A percentile compares a stretch with the other conserved stretches of the same genome.
Evolutionary conservation across 2,888 invertebrate species (phyloP).

Genomic region (Arenicola marina): DNA sequence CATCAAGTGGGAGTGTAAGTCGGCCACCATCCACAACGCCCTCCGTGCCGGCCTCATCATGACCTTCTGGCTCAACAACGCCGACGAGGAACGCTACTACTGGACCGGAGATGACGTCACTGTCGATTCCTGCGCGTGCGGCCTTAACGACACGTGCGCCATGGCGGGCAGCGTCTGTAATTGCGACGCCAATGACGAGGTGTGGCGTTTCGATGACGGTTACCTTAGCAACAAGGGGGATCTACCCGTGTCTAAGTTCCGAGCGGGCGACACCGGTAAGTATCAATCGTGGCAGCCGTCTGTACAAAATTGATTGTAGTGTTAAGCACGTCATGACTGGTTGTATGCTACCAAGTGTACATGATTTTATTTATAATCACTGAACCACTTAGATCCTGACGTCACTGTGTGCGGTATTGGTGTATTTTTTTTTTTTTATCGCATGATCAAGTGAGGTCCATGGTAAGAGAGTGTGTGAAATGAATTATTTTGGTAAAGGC

Average conservation of each 20-base stretch:
- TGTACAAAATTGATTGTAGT: no score
- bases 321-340: no score
- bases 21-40: slow-evolving; percentile 40
- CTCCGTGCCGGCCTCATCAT: not conserved
- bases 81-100: slow-evolving; percentile 40
- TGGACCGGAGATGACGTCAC: slow-evolving; percentile 40
- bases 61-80: slow-evolving; percentile 18
- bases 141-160: slow-evolving; percentile 42
- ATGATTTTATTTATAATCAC: no score
- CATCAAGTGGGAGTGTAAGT: slow-evolving; percentile 51
- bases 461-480: no score
- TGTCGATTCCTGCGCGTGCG: slow-evolving; percentile 45
- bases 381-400: no score
- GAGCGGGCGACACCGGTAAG: slow-evolving; percentile 55
- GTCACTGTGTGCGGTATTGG: no score
- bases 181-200: slow-evolving; percentile 51
- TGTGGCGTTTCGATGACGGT: slow-evolving; percentile 48
- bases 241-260: slow-evolving; percentile 47
- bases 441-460: no score
- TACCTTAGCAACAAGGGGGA: slow-evolving; percentile 45
- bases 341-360: no score
- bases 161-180: slow-evolving; percentile 41
- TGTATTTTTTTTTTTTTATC: no score
- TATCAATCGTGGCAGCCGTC: no score
- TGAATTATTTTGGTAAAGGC: no score